These are phyloP conservation scores for Neostethus bicornis DNA, from an alignment of 2,797 vertebrate genomes.

Conservation along the genomic window DNA sequence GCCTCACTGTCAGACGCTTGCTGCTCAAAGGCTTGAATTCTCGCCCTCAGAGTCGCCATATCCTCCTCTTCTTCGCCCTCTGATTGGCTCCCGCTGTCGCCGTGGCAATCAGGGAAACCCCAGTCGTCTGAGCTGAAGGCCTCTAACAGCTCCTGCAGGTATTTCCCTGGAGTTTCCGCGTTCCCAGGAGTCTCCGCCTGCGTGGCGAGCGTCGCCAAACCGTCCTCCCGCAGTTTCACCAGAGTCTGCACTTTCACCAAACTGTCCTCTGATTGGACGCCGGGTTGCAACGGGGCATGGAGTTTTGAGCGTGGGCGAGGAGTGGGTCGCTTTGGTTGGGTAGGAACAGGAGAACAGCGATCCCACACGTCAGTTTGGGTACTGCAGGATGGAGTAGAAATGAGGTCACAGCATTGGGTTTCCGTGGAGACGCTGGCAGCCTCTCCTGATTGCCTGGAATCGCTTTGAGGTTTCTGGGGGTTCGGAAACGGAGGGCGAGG, in stretches of 20 bases:
- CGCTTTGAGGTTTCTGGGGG: slow-evolving; percentile 17
- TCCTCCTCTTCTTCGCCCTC: slow-evolving; percentile 60
- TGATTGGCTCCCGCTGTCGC: slow-evolving; percentile 55
- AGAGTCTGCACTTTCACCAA: slow-evolving; percentile 82
- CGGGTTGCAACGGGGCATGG: no score
- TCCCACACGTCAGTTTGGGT: slow-evolving; percentile 49
- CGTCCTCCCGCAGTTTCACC: slow-evolving; percentile 78
- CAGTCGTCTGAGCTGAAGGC: slow-evolving; percentile 74
- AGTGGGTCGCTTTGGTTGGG: slow-evolving; percentile 73
- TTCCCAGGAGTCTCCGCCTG: background rate
- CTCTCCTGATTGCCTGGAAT: slow-evolving; percentile 22
- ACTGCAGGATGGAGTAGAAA: slow-evolving; percentile 5
- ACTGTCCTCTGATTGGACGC: slow-evolving; percentile 73
- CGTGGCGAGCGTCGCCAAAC: slow-evolving; percentile 57
- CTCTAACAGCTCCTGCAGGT: slow-evolving; percentile 80
- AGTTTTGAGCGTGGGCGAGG: slow-evolving; percentile 89
- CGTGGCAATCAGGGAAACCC: slow-evolving; percentile 51
- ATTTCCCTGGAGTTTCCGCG: slow-evolving; percentile 58
- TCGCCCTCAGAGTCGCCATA: slow-evolving; percentile 78
- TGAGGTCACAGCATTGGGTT: slow-evolving; percentile 28
- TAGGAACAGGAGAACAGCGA: slow-evolving; percentile 2
- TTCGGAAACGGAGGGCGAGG: slow-evolving; percentile 72
- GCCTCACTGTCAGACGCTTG: slow-evolving; percentile 54
- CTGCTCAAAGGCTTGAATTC: slow-evolving; percentile 87
- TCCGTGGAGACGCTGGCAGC: slow-evolving; percentile 6